Percentiles rank a stretch among this genome's conserved stretches.
phyloP scores from a whole-genome alignment of 2,113 vertebrate species.

The Procavia capensis region DNA sequence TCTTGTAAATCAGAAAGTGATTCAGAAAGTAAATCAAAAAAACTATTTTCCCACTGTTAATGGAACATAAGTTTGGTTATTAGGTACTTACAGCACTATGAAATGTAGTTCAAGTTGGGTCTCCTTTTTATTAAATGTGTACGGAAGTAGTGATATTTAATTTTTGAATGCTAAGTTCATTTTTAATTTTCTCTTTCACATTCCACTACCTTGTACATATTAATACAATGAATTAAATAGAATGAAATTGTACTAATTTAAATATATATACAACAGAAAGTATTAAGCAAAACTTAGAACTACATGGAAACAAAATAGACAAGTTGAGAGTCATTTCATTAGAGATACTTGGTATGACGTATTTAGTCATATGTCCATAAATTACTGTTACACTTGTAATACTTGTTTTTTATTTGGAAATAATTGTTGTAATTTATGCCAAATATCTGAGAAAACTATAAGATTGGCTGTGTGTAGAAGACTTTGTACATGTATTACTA shows the following conservation, averaged over 20 bases:
- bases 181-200: slow-evolving; percentile 29
- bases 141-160: slow-evolving; percentile 18
- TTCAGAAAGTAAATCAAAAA: no score
- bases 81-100: background rate
- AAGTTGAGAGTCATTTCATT: background rate
- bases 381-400: background rate
- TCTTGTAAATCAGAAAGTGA: slow-evolving; percentile 16
- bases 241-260: background rate
- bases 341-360: background rate
- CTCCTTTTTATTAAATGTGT: background rate
- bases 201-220: background rate
- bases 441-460: background rate
- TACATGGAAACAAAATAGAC: background rate
- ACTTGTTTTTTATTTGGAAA: background rate
- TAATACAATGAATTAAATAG: background rate
- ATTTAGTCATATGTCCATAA: background rate
- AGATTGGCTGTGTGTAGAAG: background rate
- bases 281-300: background rate
- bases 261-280: background rate
- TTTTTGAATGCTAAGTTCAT: slow-evolving; percentile 15
- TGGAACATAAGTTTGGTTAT: background rate
- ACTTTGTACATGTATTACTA: background rate
- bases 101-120: slow-evolving; percentile 6
- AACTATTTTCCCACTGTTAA: background rate
- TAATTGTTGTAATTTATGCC: background rate